These are phyloP conservation scores for Zoanthus solanderi DNA, from an alignment of 92 coral and sea anemone genomes.

Conservation along the genomic window DNA sequence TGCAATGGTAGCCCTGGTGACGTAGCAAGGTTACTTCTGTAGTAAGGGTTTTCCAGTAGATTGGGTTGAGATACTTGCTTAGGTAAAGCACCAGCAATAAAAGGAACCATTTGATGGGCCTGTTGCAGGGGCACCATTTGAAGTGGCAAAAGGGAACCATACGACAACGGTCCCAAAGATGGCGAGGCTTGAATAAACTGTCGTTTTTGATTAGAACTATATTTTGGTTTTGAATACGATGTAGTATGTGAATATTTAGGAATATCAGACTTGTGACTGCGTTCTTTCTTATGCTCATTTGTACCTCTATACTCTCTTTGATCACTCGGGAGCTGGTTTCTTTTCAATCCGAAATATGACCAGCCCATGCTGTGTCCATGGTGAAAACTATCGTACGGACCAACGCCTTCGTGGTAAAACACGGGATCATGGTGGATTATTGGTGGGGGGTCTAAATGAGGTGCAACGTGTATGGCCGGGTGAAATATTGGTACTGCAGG, in stretches of 20 bases:
- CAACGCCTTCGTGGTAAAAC: conserved; percentile 52
- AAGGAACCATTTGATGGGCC: conserved; percentile 42
- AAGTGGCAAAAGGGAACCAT: conserved; percentile 36
- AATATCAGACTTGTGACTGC: conserved; percentile 80
- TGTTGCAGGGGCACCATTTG: conserved; percentile 64
- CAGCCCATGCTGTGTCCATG: conserved; percentile 71
- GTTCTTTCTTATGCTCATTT: conserved; percentile 23
- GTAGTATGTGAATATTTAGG: conserved; percentile 39
- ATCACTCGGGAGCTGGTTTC: conserved; percentile 68
- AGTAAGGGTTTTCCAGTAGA: conserved; percentile 51
- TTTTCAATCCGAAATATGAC: conserved; percentile 82
- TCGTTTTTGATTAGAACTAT: conserved; percentile 55
- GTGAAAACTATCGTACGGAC: conserved; percentile 31
- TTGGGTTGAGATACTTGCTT: not conserved
- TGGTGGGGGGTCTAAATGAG: conserved; percentile 85
- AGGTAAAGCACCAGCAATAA: conserved; percentile 10
- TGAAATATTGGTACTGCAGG: conserved; percentile 95
- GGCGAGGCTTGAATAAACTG: conserved; percentile 81
- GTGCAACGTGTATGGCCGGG: conserved; percentile 93
- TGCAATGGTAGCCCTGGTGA: conserved; percentile 38
- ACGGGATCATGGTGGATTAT: conserved; percentile 80
- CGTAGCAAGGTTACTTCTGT: conserved; percentile 40
- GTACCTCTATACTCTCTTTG: conserved; percentile 7
- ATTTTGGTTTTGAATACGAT: not conserved
- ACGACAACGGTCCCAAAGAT: conserved; percentile 53